Base-by-base conservation (phyloP, 2,797 vertebrate genomes). In the Danio aesculapii region DNA sequence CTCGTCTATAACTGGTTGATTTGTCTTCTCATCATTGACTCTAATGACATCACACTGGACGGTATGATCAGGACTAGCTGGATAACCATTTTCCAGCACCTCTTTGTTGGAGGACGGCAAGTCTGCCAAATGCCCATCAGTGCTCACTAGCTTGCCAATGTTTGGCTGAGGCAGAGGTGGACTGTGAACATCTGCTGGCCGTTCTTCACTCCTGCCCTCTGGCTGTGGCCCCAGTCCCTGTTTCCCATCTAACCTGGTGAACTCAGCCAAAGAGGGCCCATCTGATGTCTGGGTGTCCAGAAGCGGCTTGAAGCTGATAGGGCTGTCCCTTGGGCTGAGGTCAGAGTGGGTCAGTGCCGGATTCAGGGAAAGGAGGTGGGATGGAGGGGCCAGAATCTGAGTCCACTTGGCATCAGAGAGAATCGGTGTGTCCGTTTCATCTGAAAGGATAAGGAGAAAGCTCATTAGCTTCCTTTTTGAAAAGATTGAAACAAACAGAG, bases 381-480 rank as follows among this genome's bases (percentile, higher is more conserved):
- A 89, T 3, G 96, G 91, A 0, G 96, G 94, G 87, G 97, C 96
- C 93, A 99, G 90, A 90, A 99, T 97, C 94, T 97, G 97, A 89
- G 94, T 97, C 97, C 97, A 99, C 90, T 98, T 99, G 81, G 96
- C 92, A 85, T 97, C 97, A 8, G 96, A 91, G 81, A 98, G 93
- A 58, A 94, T 90, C 78, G 97, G 94, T 84, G 95, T 95, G 92
- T 97, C 93, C 5, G 95, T 89, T 57, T 97, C 97, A 97, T 96
- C 98, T 99, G 90, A 6, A 53, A 70, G 66, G 55, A 76, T 13
- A 39, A 84, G 84, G 77, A 68, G 66, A 84, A 63, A 21, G 8
- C 86, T 61, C 84, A 61, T 89, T 59, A 85, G 67, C 49, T 53
- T 72, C 46, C 41, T 59, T 70, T 52, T n/a, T 63, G 57, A 55